phyloP scores from a whole-genome alignment of 1,140 invertebrate genomes.

The Sitobion miscanthi region DNA sequence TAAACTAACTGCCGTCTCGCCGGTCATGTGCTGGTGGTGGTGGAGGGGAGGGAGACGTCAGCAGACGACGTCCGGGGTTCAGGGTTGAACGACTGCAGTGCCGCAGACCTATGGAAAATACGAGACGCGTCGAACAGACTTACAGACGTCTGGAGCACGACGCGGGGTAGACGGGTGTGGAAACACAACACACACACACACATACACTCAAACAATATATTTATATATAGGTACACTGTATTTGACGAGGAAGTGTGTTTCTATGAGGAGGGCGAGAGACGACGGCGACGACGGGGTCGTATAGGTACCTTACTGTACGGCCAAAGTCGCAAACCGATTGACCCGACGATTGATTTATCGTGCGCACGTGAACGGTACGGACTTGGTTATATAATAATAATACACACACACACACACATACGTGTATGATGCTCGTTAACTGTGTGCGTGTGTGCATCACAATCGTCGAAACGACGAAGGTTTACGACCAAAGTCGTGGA shows the following conservation, averaged over 20 bases:
- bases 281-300: background rate
- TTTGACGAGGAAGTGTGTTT: background rate
- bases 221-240: background rate
- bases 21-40: background rate
- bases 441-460: background rate
- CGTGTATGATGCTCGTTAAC: background rate
- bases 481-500: background rate
- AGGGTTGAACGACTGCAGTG: no score
- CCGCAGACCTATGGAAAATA: background rate
- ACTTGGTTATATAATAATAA: background rate
- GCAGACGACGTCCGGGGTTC: no score
- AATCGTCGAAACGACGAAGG: background rate
- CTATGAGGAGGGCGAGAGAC: background rate
- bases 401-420: background rate
- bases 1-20: background rate
- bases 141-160: background rate
- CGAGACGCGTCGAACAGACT: background rate
- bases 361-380: background rate
- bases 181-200: background rate
- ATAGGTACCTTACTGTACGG: background rate
- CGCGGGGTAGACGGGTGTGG: background rate
- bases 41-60: no score
- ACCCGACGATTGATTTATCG: constrained; percentile 45
- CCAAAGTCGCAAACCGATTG: constrained; percentile 24
- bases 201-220: background rate